Conservation (phyloP, 2,113 vertebrate species). For the Merops nubicus region DNA sequence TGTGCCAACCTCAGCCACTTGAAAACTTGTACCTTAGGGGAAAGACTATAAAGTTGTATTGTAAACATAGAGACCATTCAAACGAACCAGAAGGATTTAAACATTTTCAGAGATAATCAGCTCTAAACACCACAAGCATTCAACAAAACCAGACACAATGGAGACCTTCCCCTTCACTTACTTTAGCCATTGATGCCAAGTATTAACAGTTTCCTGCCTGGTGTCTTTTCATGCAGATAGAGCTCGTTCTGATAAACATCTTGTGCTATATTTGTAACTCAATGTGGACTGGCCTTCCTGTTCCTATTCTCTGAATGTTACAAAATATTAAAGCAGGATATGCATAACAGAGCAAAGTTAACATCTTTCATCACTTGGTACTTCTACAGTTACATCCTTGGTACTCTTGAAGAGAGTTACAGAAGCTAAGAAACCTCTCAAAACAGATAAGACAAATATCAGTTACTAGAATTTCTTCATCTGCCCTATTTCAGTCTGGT, state of each 20-base stretch:
- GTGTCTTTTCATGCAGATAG: constrained; percentile 72
- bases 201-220: constrained; percentile 78
- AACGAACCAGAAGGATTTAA: constrained; percentile 24
- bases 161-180: constrained; percentile 80
- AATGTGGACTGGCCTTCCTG: constrained; percentile 68
- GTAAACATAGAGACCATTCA: constrained; percentile 63
- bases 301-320: constrained; percentile 64
- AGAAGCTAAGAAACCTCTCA: background rate
- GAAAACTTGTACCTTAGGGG: background rate
- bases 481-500: background rate
- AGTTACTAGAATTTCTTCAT: background rate
- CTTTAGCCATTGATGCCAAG: constrained; percentile 73
- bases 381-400: constrained; percentile 5
- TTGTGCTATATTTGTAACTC: constrained; percentile 71
- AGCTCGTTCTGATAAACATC: constrained; percentile 80
- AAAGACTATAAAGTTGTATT: background rate
- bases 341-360: background rate
- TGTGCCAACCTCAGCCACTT: background rate
- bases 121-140: constrained; percentile 60
- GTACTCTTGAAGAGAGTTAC: background rate
- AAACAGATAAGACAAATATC: background rate
- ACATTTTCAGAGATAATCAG: constrained; percentile 76
- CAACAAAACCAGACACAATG: constrained; percentile 64
- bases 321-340: constrained; percentile 51
- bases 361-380: background rate